A percentile compares a stretch with the other conserved stretches of the same genome.
Evolutionary conservation across 2,888 invertebrate species (phyloP).

Genomic region (Ophion ellenae): DNA sequence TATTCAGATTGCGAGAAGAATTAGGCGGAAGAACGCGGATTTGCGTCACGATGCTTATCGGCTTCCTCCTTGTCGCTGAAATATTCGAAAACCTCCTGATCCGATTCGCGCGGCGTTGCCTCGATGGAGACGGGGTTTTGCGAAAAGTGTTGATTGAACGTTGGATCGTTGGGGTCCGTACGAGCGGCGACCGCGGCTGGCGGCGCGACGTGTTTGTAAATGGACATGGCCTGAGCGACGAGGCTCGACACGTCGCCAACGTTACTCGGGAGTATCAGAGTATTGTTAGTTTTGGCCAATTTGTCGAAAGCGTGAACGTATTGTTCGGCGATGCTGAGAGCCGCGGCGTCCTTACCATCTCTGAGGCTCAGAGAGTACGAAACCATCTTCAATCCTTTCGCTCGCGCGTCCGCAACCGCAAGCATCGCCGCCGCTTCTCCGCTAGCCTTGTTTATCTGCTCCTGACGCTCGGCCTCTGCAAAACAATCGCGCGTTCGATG

Average conservation of each 20-base stretch:
- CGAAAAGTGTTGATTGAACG: constrained; percentile 4
- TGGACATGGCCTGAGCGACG: constrained; percentile 89
- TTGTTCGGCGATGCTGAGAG: constrained; percentile 96
- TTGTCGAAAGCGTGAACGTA: constrained; percentile 97
- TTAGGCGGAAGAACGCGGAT: constrained; percentile 68
- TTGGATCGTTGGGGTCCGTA: constrained; percentile 27
- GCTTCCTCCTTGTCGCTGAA: constrained; percentile 83
- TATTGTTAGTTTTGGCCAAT: constrained; percentile 96
- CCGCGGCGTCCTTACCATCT: constrained; percentile 95
- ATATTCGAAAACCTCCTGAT: constrained; percentile 79
- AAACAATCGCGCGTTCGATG: background rate
- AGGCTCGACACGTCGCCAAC: constrained; percentile 91
- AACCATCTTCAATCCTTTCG: constrained; percentile 91
- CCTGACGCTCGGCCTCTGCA: constrained; percentile 96
- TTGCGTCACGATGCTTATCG: constrained; percentile 71
- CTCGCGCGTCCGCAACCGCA: constrained; percentile 95
- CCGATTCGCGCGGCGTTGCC: constrained; percentile 55
- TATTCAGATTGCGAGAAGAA: constrained; percentile 56
- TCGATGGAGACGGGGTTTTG: constrained; percentile 64
- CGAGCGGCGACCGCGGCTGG: background rate
- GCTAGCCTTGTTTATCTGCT: constrained; percentile 96
- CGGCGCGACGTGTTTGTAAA: constrained; percentile 82
- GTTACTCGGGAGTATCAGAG: constrained; percentile 96
- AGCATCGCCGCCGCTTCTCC: constrained; percentile 97
- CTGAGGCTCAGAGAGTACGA: constrained; percentile 87